phyloP scores from a whole-genome alignment of 2,888 invertebrate genomes.

The Caenorhabditis panamensis region DNA sequence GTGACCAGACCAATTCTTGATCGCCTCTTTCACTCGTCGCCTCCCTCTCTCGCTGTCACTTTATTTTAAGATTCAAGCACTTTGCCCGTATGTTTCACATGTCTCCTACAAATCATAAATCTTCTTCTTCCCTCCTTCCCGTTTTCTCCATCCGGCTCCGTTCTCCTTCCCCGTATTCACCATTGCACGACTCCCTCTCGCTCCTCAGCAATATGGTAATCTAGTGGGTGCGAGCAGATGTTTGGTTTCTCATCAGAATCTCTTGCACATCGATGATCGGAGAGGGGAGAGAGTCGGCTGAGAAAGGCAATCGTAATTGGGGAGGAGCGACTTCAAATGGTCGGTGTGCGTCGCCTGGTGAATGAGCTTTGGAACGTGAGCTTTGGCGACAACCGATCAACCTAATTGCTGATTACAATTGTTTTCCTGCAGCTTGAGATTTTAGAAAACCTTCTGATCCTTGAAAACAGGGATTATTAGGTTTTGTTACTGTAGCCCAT shows the following conservation, averaged over 20 bases:
- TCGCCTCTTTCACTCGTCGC: slow-evolving; percentile 17
- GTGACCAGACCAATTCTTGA: slow-evolving; percentile 50
- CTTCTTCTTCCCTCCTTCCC: slow-evolving; percentile 30
- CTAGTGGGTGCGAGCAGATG: slow-evolving; percentile 43
- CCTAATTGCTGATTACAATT: slow-evolving; percentile 22
- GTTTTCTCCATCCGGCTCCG: slow-evolving; percentile 34
- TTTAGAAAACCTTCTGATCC: background rate
- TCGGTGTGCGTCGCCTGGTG: slow-evolving; percentile 41
- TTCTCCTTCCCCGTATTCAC: slow-evolving; percentile 7
- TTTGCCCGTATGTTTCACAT: slow-evolving; percentile 29
- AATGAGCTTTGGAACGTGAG: slow-evolving; percentile 55
- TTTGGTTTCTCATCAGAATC: slow-evolving; percentile 57
- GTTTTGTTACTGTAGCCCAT: background rate
- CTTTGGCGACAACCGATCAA: slow-evolving; percentile 40
- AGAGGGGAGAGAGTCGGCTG: slow-evolving; percentile 16
- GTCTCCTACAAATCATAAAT: slow-evolving; percentile 50
- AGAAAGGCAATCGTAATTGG: slow-evolving; percentile 52
- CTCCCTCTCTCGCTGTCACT: slow-evolving; percentile 24
- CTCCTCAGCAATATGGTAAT: background rate
- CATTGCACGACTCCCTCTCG: background rate
- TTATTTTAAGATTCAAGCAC: slow-evolving; percentile 49
- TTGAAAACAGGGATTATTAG: too few species aligned
- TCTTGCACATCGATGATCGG: slow-evolving; percentile 56
- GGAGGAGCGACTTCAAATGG: slow-evolving; percentile 38
- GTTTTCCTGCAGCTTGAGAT: slow-evolving; percentile 17